Evolutionary conservation across 2,888 invertebrate species (phyloP).

Genomic region (Harpalus rubripes): DNA sequence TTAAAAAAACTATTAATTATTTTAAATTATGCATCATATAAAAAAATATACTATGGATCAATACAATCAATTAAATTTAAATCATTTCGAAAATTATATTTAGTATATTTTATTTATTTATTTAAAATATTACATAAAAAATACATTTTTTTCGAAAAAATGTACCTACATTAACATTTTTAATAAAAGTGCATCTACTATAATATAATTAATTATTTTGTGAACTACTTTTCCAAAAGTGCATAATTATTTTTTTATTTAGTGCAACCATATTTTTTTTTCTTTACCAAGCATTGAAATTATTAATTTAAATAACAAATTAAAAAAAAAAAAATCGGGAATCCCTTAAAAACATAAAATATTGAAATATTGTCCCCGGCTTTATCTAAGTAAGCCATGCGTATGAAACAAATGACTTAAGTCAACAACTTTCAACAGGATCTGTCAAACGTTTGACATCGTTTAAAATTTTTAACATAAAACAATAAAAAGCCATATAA

Average conservation of each 20-base stretch:
- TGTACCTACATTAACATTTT: too few species aligned
- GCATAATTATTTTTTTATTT: background rate
- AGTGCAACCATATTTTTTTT: background rate
- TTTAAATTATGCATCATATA: background rate
- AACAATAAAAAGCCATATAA: constrained; percentile 13
- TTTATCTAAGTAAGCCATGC: constrained; percentile 29
- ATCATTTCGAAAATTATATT: background rate
- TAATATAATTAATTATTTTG: background rate
- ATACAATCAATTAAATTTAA: constrained; percentile 36
- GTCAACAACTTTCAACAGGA: constrained; percentile 4
- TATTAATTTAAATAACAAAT: background rate
- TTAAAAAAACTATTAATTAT: background rate
- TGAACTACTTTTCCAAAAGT: background rate
- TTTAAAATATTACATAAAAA: too few species aligned
- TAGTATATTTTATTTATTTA: background rate
- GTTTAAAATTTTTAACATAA: constrained; percentile 15
- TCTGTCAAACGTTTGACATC: constrained; percentile 30
- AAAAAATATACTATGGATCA: background rate
- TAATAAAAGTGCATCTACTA: too few species aligned
- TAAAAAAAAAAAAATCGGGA: background rate
- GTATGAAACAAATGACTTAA: constrained; percentile 24
- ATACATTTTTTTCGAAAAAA: too few species aligned
- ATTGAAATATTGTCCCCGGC: background rate
- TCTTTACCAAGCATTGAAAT: background rate
- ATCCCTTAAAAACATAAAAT: background rate